Evolutionary conservation across 2,113 vertebrate species (phyloP).

Genomic region (Onychorhynchus coronatus): DNA sequence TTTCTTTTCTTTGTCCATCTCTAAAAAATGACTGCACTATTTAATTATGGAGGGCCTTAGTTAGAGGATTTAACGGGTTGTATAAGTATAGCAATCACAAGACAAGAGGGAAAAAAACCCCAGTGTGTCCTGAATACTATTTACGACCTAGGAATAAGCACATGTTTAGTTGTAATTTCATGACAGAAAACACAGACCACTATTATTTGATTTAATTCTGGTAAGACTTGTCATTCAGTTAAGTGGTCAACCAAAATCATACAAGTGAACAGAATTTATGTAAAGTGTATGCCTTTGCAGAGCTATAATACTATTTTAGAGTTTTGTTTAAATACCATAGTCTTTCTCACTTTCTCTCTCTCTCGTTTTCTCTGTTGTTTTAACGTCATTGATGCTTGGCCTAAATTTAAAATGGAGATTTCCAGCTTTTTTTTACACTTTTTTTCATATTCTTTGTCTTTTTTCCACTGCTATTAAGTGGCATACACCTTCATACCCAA

Average conservation of each 20-base stretch:
- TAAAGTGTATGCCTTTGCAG: background rate
- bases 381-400: background rate
- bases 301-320: background rate
- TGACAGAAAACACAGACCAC: background rate
- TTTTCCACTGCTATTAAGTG: background rate
- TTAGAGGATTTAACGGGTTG: conserved; percentile 37
- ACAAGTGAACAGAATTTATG: background rate
- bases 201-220: background rate
- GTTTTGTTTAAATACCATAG: background rate
- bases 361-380: background rate
- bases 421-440: background rate
- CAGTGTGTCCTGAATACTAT: background rate
- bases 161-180: conserved; percentile 18
- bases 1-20: background rate
- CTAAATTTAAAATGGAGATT: background rate
- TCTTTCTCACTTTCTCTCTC: background rate
- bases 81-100: conserved; percentile 9
- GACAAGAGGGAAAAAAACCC: background rate
- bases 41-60: background rate
- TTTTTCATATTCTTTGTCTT: background rate
- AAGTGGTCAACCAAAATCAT: background rate
- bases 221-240: background rate
- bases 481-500: background rate
- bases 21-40: background rate
- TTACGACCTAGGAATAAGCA: conserved; percentile 41